Base-by-base conservation (phyloP, 2,113 vertebrate genomes). In the Xiphophorus couchianus region DNA sequence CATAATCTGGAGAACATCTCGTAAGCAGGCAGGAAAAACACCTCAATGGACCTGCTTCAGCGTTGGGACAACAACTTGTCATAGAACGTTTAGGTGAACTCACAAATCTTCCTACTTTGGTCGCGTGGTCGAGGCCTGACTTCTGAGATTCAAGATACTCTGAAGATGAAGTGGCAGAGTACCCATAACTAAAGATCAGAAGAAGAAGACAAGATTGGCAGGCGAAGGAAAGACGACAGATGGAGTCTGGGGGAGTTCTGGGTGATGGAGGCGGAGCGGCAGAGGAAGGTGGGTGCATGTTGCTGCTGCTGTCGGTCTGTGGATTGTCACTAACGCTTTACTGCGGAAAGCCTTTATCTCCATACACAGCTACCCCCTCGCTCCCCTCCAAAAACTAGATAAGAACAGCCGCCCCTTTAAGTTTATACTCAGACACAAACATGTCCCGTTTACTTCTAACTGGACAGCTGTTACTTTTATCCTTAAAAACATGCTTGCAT, bases 241-340 rank as follows among this genome's bases (percentile, higher is more conserved):
- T 25, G 7, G 60, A 80, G 77, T 63, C 12, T 27, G 31, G 31
- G 44, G 31, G 76, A n/a, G 22, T 12, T 25, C 25, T 5, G 35
- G 35, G 5, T 35, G 44, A 63, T 75, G 77, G 76, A 62, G 62
- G 48, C 35, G 31, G 29, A 74, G 8, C n/a, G 60, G 58, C 66
- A 19, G 22, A 69, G 31, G 75, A 69, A 78, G 74, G 27, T 60
- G 71, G 81, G 75, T 44, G 65, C 37, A 31, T 66, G 78, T 28
- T 66, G 78, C 27, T 66, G 76, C 74, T 76, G 64, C 69, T 76
- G 67, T 42, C 39, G 1, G 39, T 30, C 90, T 91, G 91, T 22
- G 58, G 64, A 90, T 66, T 39, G 84, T 93, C 90, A 91, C 83
- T 12, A 62, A 87, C 91, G 88, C 88, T 71, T 84, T 73, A 51